Evolutionary conservation across 1,140 invertebrate species (phyloP), one percentile per base, ranked within the genome.

Genomic region (Drosophila nigromelanica): DNA sequence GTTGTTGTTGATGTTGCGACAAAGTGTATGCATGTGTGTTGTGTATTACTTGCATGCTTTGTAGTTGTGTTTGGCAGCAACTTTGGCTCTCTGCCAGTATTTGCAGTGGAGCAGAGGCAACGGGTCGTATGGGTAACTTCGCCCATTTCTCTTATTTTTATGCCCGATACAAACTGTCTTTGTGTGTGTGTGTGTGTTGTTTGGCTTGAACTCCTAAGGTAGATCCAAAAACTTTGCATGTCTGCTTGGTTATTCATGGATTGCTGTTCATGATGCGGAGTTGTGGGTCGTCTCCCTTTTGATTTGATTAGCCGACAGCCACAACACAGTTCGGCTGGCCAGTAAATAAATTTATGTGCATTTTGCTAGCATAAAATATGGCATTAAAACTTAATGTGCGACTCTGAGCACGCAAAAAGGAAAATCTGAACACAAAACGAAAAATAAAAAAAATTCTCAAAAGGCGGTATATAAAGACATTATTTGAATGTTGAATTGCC

Each of bases 311-410:
- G 83, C 52, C 67, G 42, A 54, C 63, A 54, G 55, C 58, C 45
- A 47, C 43, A 33, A 54, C 62, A 72, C 37, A 63, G 68, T 43
- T 59, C 42, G 67, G 18, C 54, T 43, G 62, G 43, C 58, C 39
- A 64, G 47, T 71, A 71, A 79, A 78, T 78, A 87, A 89, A 89
- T 89, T 80, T 89, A 89, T 89, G 76, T 64, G 83, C 76, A 89
- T 89, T 89, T 73, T 73, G 72, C 62, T 60, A 68, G 83, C 83
- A 82, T 87, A 86, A 86, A 86, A 86, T 89, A 89, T 87, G 82
- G 83, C 80, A 89, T 89, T 89, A 89, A 83, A 83, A 80, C 73
- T 80, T 89, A 89, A 89, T 89, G 83, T 89, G 63, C 85, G 73
- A 68, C 76, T 80, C 48, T 12, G 43, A 27, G 73, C 83, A 89